Base-by-base conservation (phyloP, 2,888 invertebrate genomes). In the Plagodis dolabraria region DNA sequence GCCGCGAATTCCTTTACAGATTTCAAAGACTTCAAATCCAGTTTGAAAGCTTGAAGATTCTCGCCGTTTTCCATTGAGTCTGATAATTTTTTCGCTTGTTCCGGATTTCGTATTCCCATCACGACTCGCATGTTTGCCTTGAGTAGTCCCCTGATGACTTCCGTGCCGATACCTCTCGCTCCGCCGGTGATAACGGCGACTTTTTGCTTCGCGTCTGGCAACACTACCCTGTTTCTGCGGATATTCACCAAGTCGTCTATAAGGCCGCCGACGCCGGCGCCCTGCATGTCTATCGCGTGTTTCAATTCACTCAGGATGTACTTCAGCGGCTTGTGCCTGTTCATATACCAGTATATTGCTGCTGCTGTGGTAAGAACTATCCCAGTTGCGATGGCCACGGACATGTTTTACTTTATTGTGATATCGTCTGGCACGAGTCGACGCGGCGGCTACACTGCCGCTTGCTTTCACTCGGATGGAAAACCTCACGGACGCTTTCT, bases 141-240 rank as follows among this genome's bases (percentile, higher is more conserved):
- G 51, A 97, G 85, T 53, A 98, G 89, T 86, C 96, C 96, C 81
- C 95, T 95, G 34, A 97, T 95, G 22, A 97, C 95, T 87, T 95
- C 95, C 33, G 94, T 86, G 8, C 98, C 98, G 72, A 98, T 97
- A 43, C 98, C 98, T 70, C 97, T 94, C 57, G 97, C 96, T 2
- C 98, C 98, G 47, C 98, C 98, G 8, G 98, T 98, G 63, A 98
- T 94, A 53, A 98, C 94, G 61, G 96, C 97, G 57, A 96, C 90
- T 87, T 95, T 94, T 54, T 94, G 95, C 43, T 92, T 92, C 77
- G 95, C 94, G 55, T 93, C 93, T 70, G 94, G 93, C 72, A 96
- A 89, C 77, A 94, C 96, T 86, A 94, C 71, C 82, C 91, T 94
- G 83, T 95, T 95, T 64, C 89, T 83, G 61, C 87, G 83, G 34